Evolutionary conservation across 64 coral and sea anemone species (phyloP), one percentile per base, ranked within the genome.

Genomic region (Catalaphyllia jardinei): DNA sequence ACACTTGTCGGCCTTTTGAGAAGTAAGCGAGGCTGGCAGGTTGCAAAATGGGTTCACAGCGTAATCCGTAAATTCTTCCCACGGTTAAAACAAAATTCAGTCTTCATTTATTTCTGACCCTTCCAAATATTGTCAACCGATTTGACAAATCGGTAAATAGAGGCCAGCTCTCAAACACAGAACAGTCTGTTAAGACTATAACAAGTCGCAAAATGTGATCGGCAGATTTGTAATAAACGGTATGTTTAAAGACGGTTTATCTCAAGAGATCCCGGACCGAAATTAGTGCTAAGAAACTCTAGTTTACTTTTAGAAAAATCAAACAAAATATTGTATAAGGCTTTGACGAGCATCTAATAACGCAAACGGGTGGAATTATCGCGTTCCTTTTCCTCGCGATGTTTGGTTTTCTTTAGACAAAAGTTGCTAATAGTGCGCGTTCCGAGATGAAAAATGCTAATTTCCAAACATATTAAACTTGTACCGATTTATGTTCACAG

Each of bases 191-290:
- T 82, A 80, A 77, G 17, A 29, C 28, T 89, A 76, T 93, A 96
- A 52, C 35, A 73, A 79, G 87, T 85, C 72, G 90, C 86, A 31
- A 88, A 67, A 18, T 73, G 61, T 89, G 90, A 92, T 78, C 50
- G 94, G 89, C 90, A 96, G 86, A 55, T 93, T 31, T 54, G 39
- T 83, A 57, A 77, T 87, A 89, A 46, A 46, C 42, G 42, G 42
- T 87, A 94, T 96, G 90, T 96, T 90, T 93, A 82, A 93, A 90
- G 93, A 91, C 79, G 87, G 25, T 83, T 86, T 92, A 84, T 93
- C 60, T 60, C 67, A 77, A 87, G 78, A 75, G 52, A 86, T 78
- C 76, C 77, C 59, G 79, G 33, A 76, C 87, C 69, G 63, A 77
- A 93, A 86, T 18, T 86, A 83, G 46, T 80, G 71, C 79, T 67